These are phyloP conservation scores for Oryzias javanicus DNA, from an alignment of 2,113 vertebrate genomes.

Conservation along the genomic window DNA sequence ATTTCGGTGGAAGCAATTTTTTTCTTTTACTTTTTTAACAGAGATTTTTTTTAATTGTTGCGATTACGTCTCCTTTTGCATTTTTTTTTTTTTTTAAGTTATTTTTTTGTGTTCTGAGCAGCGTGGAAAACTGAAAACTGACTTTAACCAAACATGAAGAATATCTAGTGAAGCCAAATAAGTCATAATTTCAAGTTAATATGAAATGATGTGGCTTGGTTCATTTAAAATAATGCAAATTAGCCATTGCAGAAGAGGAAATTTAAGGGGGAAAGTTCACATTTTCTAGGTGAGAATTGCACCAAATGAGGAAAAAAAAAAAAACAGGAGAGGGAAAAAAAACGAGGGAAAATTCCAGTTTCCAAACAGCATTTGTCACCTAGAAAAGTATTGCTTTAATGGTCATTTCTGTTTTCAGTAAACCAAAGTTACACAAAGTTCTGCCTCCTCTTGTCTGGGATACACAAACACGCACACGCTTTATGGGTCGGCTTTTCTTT, in stretches of 20 bases:
- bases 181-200: conserved; percentile 94
- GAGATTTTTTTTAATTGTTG: conserved; percentile 69
- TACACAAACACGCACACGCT: conserved; percentile 61
- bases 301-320: conserved; percentile 48
- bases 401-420: conserved; percentile 91
- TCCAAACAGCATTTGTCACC: conserved; percentile 70
- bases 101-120: conserved; percentile 68
- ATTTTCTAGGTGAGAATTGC: conserved; percentile 78
- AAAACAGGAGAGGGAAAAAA: too few relatives aligned
- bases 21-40: conserved; percentile 34
- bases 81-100: conserved; percentile 72
- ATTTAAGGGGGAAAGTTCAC: conserved; percentile 69
- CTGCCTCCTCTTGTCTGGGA: conserved; percentile 99
- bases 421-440: conserved; percentile 99
- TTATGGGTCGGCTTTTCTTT: conserved; percentile 65
- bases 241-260: conserved; percentile 96
- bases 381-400: conserved; percentile 84
- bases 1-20: conserved; percentile 88
- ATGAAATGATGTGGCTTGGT: conserved; percentile 97
- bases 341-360: conserved; percentile 3
- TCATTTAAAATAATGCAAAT: conserved; percentile 93
- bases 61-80: conserved; percentile 85
- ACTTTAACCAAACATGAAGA: conserved; percentile 95
- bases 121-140: conserved; percentile 94
- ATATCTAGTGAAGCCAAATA: conserved; percentile 99